phyloP scores from a whole-genome alignment of 2,113 vertebrate species.

The Dipodomys merriami region DNA sequence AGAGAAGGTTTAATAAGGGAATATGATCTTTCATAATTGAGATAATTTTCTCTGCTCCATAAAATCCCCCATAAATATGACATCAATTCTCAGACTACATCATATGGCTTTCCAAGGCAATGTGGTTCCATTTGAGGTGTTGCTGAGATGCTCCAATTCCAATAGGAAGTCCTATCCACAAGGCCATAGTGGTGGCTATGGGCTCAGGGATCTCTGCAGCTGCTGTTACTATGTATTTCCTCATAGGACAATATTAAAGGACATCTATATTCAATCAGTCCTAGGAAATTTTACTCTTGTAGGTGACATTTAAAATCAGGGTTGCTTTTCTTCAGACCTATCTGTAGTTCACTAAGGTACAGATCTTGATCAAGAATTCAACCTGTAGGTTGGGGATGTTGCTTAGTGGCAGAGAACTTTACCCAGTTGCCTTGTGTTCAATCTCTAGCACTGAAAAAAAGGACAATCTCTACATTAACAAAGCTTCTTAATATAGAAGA shows the following conservation, averaged over 20 bases:
- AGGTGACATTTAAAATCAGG: background rate
- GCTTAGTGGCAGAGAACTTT: background rate
- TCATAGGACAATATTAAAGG: background rate
- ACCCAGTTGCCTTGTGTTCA: background rate
- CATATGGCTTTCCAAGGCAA: background rate
- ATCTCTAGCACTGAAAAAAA: background rate
- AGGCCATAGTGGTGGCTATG: background rate
- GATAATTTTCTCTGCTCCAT: background rate
- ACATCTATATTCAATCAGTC: background rate
- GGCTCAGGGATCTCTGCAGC: background rate
- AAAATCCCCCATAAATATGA: background rate
- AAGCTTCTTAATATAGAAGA: background rate
- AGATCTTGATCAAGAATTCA: background rate
- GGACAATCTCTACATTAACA: background rate
- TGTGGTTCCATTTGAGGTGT: background rate
- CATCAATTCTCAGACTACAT: background rate
- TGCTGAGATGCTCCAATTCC: background rate
- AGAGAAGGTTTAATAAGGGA: background rate
- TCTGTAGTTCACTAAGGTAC: background rate
- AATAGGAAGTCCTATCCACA: background rate
- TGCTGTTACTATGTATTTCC: background rate
- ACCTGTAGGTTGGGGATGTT: background rate
- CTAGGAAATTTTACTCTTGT: background rate
- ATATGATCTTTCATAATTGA: background rate
- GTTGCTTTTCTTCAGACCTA: background rate